Conservation (phyloP, 2,113 vertebrate genomes). For the Barbus barbus region DNA sequence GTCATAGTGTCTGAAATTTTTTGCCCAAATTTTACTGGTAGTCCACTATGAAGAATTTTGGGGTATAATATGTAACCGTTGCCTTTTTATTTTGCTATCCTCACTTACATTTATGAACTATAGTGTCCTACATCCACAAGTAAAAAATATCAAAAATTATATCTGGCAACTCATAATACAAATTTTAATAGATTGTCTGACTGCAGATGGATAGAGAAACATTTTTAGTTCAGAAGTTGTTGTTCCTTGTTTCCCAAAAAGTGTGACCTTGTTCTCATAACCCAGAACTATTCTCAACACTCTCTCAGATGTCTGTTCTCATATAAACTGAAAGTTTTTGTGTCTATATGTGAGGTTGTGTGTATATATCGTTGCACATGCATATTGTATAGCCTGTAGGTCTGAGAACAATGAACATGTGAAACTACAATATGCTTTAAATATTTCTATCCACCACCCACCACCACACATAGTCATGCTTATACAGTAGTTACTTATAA, state of each 20-base stretch:
- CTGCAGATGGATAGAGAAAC: constrained; percentile 16
- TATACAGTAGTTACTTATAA: background rate
- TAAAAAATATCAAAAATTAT: no score
- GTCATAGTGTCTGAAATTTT: no score
- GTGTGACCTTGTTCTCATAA: constrained; percentile 20
- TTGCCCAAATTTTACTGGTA: no score
- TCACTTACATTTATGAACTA: no score
- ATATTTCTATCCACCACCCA: constrained; percentile 6
- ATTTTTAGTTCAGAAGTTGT: constrained; percentile 34
- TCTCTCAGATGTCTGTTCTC: background rate
- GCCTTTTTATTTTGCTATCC: no score
- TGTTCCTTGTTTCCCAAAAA: constrained; percentile 8
- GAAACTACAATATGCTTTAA: background rate
- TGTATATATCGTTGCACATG: background rate
- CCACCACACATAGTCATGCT: no score
- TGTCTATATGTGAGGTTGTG: background rate
- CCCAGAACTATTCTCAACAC: background rate
- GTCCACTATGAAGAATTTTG: no score
- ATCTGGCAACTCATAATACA: constrained; percentile 16
- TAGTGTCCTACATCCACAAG: no score
- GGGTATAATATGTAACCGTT: no score
- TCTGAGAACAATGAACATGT: background rate
- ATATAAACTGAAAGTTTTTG: background rate
- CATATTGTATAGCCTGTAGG: background rate
- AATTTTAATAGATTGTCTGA: background rate